A percentile compares a stretch with the other conserved stretches of the same genome.
Evolutionary conservation across 2,797 vertebrate species (phyloP).

Genomic region (Gymnoscopelus braueri): DNA sequence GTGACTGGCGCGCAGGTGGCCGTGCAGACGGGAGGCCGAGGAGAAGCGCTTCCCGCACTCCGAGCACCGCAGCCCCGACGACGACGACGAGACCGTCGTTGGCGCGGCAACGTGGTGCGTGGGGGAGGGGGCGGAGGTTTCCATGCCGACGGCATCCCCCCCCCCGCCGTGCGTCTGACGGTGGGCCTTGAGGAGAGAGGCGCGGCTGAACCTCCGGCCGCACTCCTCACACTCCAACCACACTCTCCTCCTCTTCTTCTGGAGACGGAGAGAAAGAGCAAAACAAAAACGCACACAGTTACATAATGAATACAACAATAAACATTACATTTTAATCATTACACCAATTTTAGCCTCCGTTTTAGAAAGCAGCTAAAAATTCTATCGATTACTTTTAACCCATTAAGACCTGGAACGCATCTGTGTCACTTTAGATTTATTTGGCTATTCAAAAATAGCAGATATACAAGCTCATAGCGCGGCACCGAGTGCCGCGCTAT

Average conservation of each 20-base stretch:
- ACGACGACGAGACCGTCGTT: not conserved
- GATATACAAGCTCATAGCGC: too few relatives aligned
- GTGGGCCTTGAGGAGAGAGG: conserved; percentile 77
- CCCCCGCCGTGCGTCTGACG: conserved; percentile 67
- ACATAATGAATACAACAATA: too few relatives aligned
- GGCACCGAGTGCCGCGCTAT: too few relatives aligned
- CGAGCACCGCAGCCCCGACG: conserved; percentile 42
- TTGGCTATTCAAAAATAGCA: too few relatives aligned
- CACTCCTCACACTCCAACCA: conserved; percentile 79
- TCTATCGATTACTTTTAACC: too few relatives aligned
- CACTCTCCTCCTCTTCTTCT: conserved; percentile 71
- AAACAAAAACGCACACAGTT: too few relatives aligned
- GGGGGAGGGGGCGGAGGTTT: not conserved
- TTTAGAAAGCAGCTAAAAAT: too few relatives aligned
- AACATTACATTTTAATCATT: too few relatives aligned
- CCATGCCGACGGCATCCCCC: conserved; percentile 3
- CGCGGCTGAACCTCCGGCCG: conserved; percentile 77
- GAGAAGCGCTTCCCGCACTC: conserved; percentile 78
- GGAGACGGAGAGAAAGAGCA: not conserved
- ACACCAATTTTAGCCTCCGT: too few relatives aligned
- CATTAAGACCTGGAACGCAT: too few relatives aligned
- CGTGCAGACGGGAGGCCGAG: conserved; percentile 72
- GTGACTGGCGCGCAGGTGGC: conserved; percentile 72
- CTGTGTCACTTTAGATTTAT: too few relatives aligned
- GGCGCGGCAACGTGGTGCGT: not conserved